Evolutionary conservation across 2,888 invertebrate genomes (phyloP).

Genomic region (Xestia c-nigrum): DNA sequence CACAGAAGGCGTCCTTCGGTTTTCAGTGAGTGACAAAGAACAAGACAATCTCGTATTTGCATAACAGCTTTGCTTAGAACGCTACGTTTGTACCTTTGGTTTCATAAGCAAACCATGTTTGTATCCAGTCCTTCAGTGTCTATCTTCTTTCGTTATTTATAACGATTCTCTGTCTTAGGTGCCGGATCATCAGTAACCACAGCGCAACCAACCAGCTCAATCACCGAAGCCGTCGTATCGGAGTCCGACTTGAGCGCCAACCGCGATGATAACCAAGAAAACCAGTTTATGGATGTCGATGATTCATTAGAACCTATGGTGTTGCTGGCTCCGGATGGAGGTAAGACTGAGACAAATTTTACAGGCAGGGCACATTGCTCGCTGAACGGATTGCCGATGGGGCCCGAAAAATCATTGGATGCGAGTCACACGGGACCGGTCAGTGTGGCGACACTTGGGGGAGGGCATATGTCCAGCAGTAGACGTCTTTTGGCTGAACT

Average conservation of each 20-base stretch:
- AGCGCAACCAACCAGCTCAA: conserved; percentile 81
- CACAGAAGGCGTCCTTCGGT: not conserved
- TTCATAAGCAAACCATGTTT: not conserved
- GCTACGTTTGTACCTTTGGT: not conserved
- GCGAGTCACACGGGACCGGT: no score
- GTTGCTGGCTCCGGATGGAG: conserved; percentile 90
- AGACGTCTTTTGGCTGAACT: no score
- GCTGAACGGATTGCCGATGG: no score
- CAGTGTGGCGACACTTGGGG: no score
- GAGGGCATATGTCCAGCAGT: no score
- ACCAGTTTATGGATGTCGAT: conserved; percentile 91
- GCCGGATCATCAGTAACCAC: conserved; percentile 82
- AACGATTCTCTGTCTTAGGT: conserved; percentile 65
- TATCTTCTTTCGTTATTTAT: not conserved
- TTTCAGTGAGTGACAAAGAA: not conserved
- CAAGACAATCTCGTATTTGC: not conserved
- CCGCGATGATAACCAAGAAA: conserved; percentile 85
- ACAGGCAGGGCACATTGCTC: no score
- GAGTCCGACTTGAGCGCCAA: conserved; percentile 82
- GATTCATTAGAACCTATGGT: conserved; percentile 91
- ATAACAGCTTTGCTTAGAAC: not conserved
- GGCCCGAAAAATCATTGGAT: no score
- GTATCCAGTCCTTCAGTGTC: not conserved
- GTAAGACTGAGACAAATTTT: conserved; percentile 65
- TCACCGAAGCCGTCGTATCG: conserved; percentile 81